Evolutionary conservation across 2,888 invertebrate species (phyloP).

Genomic region (Diarsia brunnea): DNA sequence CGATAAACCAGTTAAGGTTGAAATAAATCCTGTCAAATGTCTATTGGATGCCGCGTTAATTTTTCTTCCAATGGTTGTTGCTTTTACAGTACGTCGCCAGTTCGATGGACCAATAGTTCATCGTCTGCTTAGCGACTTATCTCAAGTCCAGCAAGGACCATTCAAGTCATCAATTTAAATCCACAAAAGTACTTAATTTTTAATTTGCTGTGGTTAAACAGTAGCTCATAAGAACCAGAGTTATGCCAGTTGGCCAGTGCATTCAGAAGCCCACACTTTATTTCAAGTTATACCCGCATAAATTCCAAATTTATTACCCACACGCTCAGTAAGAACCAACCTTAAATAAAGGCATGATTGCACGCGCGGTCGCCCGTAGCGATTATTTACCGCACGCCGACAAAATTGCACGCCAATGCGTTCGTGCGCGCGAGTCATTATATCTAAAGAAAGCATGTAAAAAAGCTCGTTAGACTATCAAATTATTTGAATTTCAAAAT

Average conservation of each 20-base stretch:
- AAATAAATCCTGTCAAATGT: neutral
- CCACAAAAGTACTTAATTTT: neutral
- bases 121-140: neutral
- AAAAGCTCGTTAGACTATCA: conserved; percentile 66
- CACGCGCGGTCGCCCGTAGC: conserved; percentile 80
- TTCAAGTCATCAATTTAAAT: neutral
- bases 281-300: conserved; percentile 20
- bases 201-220: neutral
- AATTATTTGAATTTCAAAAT: conserved; percentile 61
- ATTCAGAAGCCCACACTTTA: conserved; percentile 7
- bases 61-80: neutral
- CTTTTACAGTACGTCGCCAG: neutral
- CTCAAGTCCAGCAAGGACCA: neutral
- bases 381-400: conserved; percentile 86
- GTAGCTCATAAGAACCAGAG: conserved; percentile 13
- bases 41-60: no score
- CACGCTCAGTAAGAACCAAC: conserved; percentile 72
- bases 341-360: conserved; percentile 78
- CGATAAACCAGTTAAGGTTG: neutral
- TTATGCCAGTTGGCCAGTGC: neutral
- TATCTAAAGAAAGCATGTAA: conserved; percentile 63
- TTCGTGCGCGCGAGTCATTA: conserved; percentile 73
- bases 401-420: conserved; percentile 85
- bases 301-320: conserved; percentile 28
- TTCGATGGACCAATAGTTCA: neutral